A percentile compares a stretch with the other conserved stretches of the same genome.
Evolutionary conservation across 2,797 vertebrate genomes (phyloP).

Genomic region (Tarsius wallacei): DNA sequence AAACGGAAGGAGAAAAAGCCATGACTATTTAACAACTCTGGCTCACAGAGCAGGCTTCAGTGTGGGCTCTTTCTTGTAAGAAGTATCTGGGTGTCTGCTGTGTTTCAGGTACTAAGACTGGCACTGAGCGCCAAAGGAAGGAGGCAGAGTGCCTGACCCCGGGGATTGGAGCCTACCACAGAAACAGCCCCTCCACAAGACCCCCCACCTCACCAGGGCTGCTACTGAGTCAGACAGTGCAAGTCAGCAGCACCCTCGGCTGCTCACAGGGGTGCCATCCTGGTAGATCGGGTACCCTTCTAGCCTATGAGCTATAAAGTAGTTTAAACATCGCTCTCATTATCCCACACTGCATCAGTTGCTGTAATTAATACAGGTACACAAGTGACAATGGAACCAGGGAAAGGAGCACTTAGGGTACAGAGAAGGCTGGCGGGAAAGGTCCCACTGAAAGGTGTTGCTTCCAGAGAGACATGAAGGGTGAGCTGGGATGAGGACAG

Average conservation of each 20-base stretch:
- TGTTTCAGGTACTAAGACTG: background rate
- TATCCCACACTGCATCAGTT: background rate
- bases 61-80: too few relatives aligned
- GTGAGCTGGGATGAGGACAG: background rate
- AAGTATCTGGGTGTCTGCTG: background rate
- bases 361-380: background rate
- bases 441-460: background rate
- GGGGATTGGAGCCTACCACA: background rate
- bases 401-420: background rate
- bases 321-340: background rate
- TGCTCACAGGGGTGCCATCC: too few relatives aligned
- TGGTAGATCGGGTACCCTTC: too few relatives aligned
- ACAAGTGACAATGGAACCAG: rapidly evolving
- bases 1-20: background rate
- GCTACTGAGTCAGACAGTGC: background rate
- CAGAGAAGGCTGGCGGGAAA: background rate
- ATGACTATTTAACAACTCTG: background rate
- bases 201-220: background rate
- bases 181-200: background rate
- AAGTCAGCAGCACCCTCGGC: background rate
- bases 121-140: background rate
- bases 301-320: background rate
- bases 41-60: background rate
- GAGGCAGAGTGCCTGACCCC: background rate
- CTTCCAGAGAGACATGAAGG: background rate